Conservation (phyloP, 2,113 vertebrate genomes). For the Actenoides lindsayi region DNA sequence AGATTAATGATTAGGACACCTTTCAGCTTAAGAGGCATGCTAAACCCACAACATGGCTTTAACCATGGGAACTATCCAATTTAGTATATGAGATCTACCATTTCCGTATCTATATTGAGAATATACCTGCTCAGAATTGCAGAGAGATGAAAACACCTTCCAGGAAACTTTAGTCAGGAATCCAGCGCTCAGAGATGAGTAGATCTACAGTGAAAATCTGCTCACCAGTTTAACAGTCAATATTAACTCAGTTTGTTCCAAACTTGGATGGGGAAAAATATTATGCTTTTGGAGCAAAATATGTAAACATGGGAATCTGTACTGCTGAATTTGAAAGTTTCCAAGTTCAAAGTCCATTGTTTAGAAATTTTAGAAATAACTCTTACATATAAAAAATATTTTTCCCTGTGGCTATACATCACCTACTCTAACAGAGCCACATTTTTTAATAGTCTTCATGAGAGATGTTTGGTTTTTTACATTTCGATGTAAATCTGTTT, state of each 20-base stretch:
- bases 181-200: not conserved
- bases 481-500: not conserved
- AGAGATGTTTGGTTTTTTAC: not conserved
- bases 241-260: accelerated
- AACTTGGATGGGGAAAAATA: not conserved
- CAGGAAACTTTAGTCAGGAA: not conserved
- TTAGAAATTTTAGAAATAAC: not conserved
- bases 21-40: not conserved
- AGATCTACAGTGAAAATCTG: not conserved
- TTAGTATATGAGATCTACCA: not conserved
- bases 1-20: not conserved
- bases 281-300: not conserved
- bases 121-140: not conserved
- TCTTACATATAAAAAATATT: not conserved
- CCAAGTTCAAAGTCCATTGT: not conserved
- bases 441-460: not conserved
- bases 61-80: not conserved
- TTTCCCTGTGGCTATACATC: not conserved
- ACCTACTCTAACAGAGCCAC: not conserved
- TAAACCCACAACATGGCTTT: not conserved
- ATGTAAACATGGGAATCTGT: not conserved
- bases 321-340: not conserved
- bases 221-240: not conserved
- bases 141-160: accelerated
- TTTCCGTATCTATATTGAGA: not conserved